Percentiles rank a stretch among this genome's conserved stretches.
phyloP scores from a whole-genome alignment of 2,797 vertebrate species.

The Sebastes glaucus region DNA sequence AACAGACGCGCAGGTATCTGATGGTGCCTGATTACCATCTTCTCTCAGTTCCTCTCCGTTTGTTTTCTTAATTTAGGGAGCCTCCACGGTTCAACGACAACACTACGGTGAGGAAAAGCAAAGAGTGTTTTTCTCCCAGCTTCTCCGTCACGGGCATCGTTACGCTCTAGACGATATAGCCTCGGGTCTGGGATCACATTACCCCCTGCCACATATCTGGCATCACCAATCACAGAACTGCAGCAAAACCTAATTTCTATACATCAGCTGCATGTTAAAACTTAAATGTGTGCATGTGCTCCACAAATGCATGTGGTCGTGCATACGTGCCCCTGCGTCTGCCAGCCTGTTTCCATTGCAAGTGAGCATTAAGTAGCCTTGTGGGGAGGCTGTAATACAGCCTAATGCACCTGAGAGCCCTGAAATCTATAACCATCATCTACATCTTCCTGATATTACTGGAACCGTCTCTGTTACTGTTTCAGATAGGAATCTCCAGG shows the following conservation, averaged over 20 bases:
- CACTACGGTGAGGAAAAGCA: constrained; percentile 45
- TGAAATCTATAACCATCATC: constrained; percentile 83
- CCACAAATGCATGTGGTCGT: constrained; percentile 37
- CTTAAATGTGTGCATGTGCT: constrained; percentile 10
- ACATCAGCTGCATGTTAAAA: constrained; percentile 24
- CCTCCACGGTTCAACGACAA: constrained; percentile 60
- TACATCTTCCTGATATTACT: constrained; percentile 80
- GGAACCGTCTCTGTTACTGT: constrained; percentile 78
- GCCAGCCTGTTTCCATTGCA: constrained; percentile 64
- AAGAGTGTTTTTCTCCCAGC: constrained; percentile 42
- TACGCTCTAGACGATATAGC: constrained; percentile 42
- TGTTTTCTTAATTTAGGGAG: constrained; percentile 76
- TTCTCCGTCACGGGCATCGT: constrained; percentile 35
- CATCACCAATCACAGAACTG: constrained; percentile 18
- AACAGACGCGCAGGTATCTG: constrained; percentile 70
- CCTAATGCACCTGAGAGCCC: constrained; percentile 83
- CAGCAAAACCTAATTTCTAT: constrained; percentile 24
- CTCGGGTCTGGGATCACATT: constrained; percentile 51
- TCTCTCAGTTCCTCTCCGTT: constrained; percentile 70
- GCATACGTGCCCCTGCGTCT: constrained; percentile 29
- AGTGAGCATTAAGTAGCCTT: constrained; percentile 73
- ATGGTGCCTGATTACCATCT: constrained; percentile 73
- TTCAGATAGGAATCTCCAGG: constrained; percentile 80
- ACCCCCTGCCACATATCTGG: constrained; percentile 15
- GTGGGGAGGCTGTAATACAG: constrained; percentile 77